These are phyloP conservation scores for Bucco capensis DNA, from an alignment of 2,113 vertebrate species.

Conservation along the genomic window DNA sequence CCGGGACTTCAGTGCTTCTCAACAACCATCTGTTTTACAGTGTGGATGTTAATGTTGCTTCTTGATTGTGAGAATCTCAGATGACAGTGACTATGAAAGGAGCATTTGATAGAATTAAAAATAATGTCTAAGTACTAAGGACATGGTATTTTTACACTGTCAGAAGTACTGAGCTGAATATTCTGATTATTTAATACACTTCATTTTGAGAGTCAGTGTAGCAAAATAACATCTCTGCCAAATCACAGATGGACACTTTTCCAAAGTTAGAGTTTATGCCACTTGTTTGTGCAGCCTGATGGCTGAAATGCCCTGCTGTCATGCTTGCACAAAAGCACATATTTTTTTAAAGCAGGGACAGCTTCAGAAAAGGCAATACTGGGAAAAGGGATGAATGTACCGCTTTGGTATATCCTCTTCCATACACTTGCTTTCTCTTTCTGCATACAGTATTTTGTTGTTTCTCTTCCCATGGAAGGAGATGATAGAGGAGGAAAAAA, in stretches of 20 bases:
- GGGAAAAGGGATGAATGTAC: not conserved
- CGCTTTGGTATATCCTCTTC: not conserved
- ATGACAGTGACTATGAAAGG: not conserved
- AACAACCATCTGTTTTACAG: not conserved
- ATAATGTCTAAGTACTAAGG: not conserved
- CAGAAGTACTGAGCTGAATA: not conserved
- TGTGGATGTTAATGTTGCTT: not conserved
- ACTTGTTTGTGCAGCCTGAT: not conserved
- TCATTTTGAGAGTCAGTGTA: not conserved
- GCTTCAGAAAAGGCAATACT: not conserved
- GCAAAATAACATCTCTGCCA: not conserved
- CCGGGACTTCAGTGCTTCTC: not conserved
- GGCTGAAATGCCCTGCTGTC: not conserved
- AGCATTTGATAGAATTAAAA: not conserved
- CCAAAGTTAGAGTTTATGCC: not conserved
- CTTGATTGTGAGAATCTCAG: not conserved
- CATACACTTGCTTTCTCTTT: not conserved
- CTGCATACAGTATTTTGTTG: not conserved
- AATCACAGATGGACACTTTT: not conserved
- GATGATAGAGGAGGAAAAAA: not conserved
- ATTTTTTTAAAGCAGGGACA: not conserved
- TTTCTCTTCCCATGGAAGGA: constrained; percentile 40
- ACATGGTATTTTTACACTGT: fast-evolving
- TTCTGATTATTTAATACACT: not conserved
- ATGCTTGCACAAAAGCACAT: not conserved